A percentile compares a stretch with the other conserved stretches of the same genome.
phyloP scores from a whole-genome alignment of 2,888 invertebrate species.

The Poecilus cupreus region DNA sequence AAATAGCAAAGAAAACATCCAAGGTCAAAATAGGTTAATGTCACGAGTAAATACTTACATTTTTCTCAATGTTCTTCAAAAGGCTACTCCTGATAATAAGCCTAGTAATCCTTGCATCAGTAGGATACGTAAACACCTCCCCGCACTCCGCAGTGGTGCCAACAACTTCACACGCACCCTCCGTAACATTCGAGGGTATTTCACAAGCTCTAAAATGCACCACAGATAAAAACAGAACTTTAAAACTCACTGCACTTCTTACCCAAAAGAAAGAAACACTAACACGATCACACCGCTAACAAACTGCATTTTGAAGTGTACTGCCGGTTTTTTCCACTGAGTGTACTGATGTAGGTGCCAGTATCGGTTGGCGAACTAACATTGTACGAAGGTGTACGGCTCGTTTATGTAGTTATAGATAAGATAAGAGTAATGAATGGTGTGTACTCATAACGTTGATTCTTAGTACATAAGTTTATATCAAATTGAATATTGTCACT shows the following conservation, averaged over 20 bases:
- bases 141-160: background rate
- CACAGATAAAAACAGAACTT: too few species aligned
- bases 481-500: too few species aligned
- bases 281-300: background rate
- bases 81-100: background rate
- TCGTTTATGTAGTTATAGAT: background rate
- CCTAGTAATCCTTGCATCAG: background rate
- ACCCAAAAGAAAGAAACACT: background rate
- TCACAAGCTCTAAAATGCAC: background rate
- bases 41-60: conserved; percentile 15
- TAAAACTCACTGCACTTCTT: background rate
- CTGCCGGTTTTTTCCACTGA: background rate
- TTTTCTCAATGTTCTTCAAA: background rate
- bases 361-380: background rate
- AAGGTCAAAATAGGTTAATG: too few species aligned
- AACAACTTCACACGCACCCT: background rate
- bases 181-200: background rate
- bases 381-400: background rate
- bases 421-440: background rate
- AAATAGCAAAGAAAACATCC: too few species aligned
- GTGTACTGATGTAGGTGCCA: background rate
- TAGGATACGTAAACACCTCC: conserved; percentile 7
- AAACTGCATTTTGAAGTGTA: background rate
- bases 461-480: too few species aligned
- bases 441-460: background rate